Percentiles rank a stretch among this genome's conserved stretches.
Evolutionary conservation across 2,113 vertebrate genomes (phyloP).

Genomic region (Antennarius striatus): DNA sequence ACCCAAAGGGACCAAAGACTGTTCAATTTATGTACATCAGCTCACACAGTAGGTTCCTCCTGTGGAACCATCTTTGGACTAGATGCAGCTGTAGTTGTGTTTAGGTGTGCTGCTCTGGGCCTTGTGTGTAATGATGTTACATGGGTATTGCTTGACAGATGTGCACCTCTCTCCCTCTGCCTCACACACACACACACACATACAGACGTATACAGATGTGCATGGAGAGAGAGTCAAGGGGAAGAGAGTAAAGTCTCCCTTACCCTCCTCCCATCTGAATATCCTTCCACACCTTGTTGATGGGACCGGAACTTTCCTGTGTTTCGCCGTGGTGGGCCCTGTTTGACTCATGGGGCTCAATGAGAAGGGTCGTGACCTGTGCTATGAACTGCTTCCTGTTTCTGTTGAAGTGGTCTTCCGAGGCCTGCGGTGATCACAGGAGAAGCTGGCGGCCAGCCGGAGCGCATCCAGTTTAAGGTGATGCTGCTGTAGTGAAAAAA

Average conservation of each 20-base stretch:
- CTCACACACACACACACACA: slow-evolving; percentile 36
- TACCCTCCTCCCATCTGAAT: slow-evolving; percentile 29
- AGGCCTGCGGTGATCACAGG: slow-evolving; percentile 68
- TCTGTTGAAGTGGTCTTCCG: slow-evolving; percentile 69
- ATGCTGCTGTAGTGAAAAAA: slow-evolving; percentile 52
- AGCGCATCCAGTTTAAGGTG: slow-evolving; percentile 54
- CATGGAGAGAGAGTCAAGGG: slow-evolving; percentile 7
- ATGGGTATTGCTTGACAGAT: slow-evolving; percentile 78
- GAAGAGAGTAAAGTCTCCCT: slow-evolving; percentile 2
- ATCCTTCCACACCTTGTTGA: slow-evolving; percentile 75
- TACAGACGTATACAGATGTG: slow-evolving; percentile 54
- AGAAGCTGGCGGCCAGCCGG: slow-evolving; percentile 35
- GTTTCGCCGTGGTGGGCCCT: slow-evolving; percentile 77
- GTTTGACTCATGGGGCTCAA: slow-evolving; percentile 76
- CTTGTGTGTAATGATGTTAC: slow-evolving; percentile 73
- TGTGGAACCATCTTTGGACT: slow-evolving; percentile 57
- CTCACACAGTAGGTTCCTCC: slow-evolving; percentile 76
- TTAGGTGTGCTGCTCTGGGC: slow-evolving; percentile 60
- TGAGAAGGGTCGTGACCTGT: slow-evolving; percentile 71
- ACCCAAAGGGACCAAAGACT: background rate
- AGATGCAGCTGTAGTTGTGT: slow-evolving; percentile 76
- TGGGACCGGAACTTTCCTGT: slow-evolving; percentile 77
- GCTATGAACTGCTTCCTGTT: slow-evolving; percentile 78
- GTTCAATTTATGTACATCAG: slow-evolving; percentile 32
- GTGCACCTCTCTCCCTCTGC: slow-evolving; percentile 52